A percentile compares a stretch with the other conserved stretches of the same genome.
These are phyloP conservation scores for Chaenocephalus aceratus DNA, from an alignment of 2,113 vertebrate genomes.

Conservation along the genomic window DNA sequence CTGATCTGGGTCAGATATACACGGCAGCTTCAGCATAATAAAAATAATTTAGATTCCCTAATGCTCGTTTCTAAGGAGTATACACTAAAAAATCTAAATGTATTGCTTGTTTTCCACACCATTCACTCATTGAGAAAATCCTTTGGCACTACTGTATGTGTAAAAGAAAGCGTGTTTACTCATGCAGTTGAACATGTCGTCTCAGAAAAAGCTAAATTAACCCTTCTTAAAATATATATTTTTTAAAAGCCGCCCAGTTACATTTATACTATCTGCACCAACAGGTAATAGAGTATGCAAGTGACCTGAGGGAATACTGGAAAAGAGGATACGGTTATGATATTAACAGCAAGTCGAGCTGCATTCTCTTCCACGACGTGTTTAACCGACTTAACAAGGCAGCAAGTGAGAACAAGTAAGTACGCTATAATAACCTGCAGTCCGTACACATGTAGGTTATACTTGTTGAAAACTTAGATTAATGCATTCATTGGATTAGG, in stretches of 20 bases:
- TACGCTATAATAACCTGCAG: not conserved
- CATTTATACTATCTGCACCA: not conserved
- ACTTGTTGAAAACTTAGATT: not conserved
- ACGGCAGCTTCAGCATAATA: not conserved
- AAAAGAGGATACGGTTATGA: constrained; percentile 92
- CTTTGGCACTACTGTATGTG: not conserved
- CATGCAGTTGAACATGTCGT: not conserved
- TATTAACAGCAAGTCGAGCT: constrained; percentile 95
- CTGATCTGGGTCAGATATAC: constrained; percentile 8
- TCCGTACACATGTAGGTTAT: not conserved
- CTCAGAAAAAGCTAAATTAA: not conserved
- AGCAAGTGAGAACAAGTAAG: constrained; percentile 86
- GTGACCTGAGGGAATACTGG: constrained; percentile 96
- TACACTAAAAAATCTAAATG: not conserved
- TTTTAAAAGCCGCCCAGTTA: not conserved
- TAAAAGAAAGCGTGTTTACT: not conserved
- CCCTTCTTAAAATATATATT: not conserved
- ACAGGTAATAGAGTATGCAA: constrained; percentile 93
- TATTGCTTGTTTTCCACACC: not conserved
- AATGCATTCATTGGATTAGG: not conserved
- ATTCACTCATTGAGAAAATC: not conserved
- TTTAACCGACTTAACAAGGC: constrained; percentile 89
- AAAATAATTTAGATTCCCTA: not conserved
- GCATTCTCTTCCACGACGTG: constrained; percentile 91
- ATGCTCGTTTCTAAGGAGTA: not conserved